Conservation (phyloP, 2,113 vertebrate species). For the Anguilla rostrata region DNA sequence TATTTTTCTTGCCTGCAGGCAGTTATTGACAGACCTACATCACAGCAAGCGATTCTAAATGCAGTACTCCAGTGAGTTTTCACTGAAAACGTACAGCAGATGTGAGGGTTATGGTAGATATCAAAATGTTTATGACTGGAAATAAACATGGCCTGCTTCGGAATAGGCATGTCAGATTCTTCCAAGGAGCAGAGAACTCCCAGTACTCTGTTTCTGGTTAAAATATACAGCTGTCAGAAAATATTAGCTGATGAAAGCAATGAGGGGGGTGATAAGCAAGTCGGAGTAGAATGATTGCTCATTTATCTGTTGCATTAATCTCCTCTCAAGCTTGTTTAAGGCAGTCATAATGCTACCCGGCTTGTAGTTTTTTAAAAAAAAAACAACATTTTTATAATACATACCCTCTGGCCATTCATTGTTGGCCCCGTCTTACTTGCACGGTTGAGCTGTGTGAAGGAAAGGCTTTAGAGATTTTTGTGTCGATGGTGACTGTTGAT, state of each 20-base stretch:
- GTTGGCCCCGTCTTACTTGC: not conserved
- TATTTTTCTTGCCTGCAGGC: not conserved
- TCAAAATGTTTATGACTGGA: conserved; percentile 31
- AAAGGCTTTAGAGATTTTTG: not conserved
- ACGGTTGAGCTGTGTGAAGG: not conserved
- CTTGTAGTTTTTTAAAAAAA: not conserved
- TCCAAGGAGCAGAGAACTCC: conserved; percentile 6
- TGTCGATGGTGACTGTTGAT: not conserved
- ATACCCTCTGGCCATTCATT: not conserved
- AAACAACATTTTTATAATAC: not conserved
- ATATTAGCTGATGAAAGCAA: conserved; percentile 8
- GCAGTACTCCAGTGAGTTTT: not conserved
- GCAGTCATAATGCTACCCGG: not conserved
- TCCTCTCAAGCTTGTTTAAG: conserved; percentile 12
- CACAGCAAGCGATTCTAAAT: not conserved
- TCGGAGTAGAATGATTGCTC: conserved; percentile 12
- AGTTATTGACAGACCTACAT: conserved; percentile 8
- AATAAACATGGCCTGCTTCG: conserved; percentile 20
- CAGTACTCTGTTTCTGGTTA: conserved; percentile 27
- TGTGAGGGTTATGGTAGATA: conserved; percentile 30
- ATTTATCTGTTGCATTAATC: conserved; percentile 22
- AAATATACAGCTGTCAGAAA: conserved; percentile 23
- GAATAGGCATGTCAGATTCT: not conserved
- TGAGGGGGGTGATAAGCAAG: not conserved
- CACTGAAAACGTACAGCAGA: conserved; percentile 27